Evolutionary conservation across 30 jellyfish, hydroid and myxozoan genomes (phyloP).

Genomic region (Pelagia noctiluca): DNA sequence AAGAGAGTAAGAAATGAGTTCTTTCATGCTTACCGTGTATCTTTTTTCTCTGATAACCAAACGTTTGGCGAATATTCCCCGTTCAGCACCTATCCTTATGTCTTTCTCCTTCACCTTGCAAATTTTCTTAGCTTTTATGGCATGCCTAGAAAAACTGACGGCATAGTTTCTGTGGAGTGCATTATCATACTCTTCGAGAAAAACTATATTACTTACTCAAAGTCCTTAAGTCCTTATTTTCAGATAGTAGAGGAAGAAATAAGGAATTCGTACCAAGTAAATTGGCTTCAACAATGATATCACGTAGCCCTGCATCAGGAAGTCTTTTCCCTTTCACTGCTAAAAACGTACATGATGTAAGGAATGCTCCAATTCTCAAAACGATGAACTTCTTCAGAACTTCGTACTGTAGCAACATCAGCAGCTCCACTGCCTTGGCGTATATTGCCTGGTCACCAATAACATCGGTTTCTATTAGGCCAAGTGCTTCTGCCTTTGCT

Average conservation of each 20-base stretch:
- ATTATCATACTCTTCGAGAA: too few species aligned
- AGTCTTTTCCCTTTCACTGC: conserved; percentile 64
- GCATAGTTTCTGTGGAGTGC: too few species aligned
- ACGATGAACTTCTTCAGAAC: conserved; percentile 60
- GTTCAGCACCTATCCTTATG: conserved; percentile 45
- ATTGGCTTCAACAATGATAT: conserved; percentile 59
- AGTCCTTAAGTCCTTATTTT: too few species aligned
- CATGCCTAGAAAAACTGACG: too few species aligned
- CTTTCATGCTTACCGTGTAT: conserved; percentile 16
- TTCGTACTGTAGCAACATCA: conserved; percentile 44
- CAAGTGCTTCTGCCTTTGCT: conserved; percentile 61
- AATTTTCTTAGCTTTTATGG: conserved; percentile 42
- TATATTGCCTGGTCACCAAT: conserved; percentile 66
- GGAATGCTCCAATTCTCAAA: conserved; percentile 76
- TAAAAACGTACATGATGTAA: conserved; percentile 46
- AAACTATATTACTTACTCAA: too few species aligned
- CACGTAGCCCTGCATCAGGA: conserved; percentile 75
- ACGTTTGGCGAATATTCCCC: conserved; percentile 41
- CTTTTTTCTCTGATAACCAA: conserved; percentile 29
- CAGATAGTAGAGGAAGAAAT: background rate
- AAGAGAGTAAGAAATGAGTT: conserved; percentile 41
- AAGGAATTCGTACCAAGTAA: conserved; percentile 44
- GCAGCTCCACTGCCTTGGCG: conserved; percentile 72
- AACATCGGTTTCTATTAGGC: conserved; percentile 52
- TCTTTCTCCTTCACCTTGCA: conserved; percentile 62